Evolutionary conservation across 1,140 invertebrate genomes (phyloP).

Genomic region (Leptinotarsa defecta): DNA sequence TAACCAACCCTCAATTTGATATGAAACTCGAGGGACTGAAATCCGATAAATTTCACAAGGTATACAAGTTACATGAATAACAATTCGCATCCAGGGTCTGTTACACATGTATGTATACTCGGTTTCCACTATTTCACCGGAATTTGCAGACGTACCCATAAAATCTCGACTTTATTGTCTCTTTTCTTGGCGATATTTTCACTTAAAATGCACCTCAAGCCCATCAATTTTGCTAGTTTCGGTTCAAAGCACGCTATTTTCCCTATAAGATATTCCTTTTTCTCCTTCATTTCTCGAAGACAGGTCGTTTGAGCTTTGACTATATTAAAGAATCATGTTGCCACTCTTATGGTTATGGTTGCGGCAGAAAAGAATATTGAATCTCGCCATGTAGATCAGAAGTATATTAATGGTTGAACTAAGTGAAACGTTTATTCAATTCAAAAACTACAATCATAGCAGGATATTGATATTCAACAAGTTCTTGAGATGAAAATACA

Average conservation of each 20-base stretch:
- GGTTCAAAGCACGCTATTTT: constrained; percentile 18
- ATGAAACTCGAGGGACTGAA: too few species aligned
- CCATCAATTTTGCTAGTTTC: constrained; percentile 15
- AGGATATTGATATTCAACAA: too few species aligned
- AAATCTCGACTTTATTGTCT: constrained; percentile 20
- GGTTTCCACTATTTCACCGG: not conserved
- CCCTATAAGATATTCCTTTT: constrained; percentile 10
- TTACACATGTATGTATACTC: not conserved
- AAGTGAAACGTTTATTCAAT: too few species aligned
- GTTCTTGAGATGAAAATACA: too few species aligned
- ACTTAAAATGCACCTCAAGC: constrained; percentile 20
- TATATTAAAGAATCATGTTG: not conserved
- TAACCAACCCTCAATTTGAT: too few species aligned
- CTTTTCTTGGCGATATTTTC: constrained; percentile 18
- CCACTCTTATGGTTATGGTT: not conserved
- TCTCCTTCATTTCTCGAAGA: not conserved
- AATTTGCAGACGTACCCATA: constrained; percentile 19
- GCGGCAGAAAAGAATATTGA: not conserved
- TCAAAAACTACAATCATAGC: too few species aligned
- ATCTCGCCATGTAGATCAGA: too few species aligned
- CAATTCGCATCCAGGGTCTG: not conserved
- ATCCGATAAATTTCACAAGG: too few species aligned
- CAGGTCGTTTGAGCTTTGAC: constrained; percentile 1
- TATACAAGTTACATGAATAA: too few species aligned
- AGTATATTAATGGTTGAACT: too few species aligned